A percentile compares a stretch with the other conserved stretches of the same genome.
Conservation (phyloP, 1,140 invertebrate genomes). For the Trachelipus rathkii region DNA sequence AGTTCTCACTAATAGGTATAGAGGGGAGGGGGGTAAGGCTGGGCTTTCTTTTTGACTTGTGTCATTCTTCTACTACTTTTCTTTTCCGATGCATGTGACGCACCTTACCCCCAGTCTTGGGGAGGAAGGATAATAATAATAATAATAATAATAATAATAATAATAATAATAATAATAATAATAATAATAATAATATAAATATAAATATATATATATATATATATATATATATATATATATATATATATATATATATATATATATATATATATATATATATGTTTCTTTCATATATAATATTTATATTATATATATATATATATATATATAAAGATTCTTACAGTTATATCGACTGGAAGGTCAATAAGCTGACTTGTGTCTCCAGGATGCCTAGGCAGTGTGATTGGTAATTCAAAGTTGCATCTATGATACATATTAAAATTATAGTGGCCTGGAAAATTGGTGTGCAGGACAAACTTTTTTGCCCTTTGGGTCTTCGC, state of each 20-base stretch:
- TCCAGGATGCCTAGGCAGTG: slow-evolving; percentile 47
- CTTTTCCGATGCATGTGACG: too few relatives aligned
- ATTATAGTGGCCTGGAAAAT: slow-evolving; percentile 98
- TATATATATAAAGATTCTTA: slow-evolving; percentile 48
- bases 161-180: too few relatives aligned
- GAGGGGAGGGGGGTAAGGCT: too few relatives aligned
- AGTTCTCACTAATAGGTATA: too few relatives aligned
- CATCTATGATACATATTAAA: slow-evolving; percentile 95
- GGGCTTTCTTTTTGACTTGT: too few relatives aligned
- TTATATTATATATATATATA: not conserved
- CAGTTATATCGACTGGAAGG: slow-evolving; percentile 58
- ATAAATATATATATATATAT: not conserved
- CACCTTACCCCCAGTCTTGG: too few relatives aligned
- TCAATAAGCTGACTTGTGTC: slow-evolving; percentile 59
- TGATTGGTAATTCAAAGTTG: slow-evolving; percentile 75
- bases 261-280: not conserved
- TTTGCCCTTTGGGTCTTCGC: slow-evolving; percentile 87
- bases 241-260: not conserved
- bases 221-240: not conserved
- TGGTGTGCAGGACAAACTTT: slow-evolving; percentile 96
- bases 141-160: too few relatives aligned
- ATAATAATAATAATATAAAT: too few relatives aligned
- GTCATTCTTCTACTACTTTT: too few relatives aligned
- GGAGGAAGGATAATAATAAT: too few relatives aligned
- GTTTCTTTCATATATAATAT: too few relatives aligned